Percentiles rank a stretch among this genome's conserved stretches.
These are phyloP conservation scores for Gymnocypris eckloni DNA, from an alignment of 2,797 vertebrate genomes.

Conservation along the genomic window DNA sequence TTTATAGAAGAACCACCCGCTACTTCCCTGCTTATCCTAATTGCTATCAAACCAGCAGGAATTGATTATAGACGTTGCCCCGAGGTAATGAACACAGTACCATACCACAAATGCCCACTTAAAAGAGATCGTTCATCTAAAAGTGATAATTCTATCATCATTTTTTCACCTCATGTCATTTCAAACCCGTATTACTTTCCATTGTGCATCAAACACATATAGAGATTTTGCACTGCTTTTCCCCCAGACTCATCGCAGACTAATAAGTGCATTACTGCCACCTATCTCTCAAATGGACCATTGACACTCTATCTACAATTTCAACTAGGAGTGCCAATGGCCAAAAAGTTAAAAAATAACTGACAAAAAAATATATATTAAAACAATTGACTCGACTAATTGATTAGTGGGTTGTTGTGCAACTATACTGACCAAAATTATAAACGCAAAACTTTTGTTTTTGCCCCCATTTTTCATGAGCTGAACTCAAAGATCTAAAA, in stretches of 20 bases:
- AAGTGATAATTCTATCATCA: neutral
- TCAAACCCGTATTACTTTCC: neutral
- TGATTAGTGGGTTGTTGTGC: too few species aligned
- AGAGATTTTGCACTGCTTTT: neutral
- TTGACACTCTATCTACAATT: too few species aligned
- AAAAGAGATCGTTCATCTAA: neutral
- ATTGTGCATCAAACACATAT: neutral
- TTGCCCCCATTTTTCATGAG: too few species aligned
- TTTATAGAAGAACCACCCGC: slow-evolving; percentile 33
- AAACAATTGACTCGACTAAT: too few species aligned
- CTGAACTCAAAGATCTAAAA: too few species aligned
- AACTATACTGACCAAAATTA: too few species aligned
- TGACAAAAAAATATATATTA: too few species aligned
- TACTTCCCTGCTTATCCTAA: slow-evolving; percentile 44
- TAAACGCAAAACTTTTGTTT: too few species aligned
- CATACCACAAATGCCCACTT: neutral
- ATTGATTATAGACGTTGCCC: slow-evolving; percentile 43
- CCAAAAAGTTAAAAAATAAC: too few species aligned
- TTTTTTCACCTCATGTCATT: neutral
- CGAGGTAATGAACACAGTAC: neutral
- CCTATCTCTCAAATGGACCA: too few species aligned
- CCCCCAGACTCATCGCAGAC: neutral
- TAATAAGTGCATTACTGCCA: too few species aligned
- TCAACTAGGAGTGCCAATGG: too few species aligned
- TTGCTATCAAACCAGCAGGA: slow-evolving; percentile 56